These are phyloP conservation scores for Trachelus troglodyta DNA, from an alignment of 2,888 invertebrate genomes.

Conservation along the genomic window DNA sequence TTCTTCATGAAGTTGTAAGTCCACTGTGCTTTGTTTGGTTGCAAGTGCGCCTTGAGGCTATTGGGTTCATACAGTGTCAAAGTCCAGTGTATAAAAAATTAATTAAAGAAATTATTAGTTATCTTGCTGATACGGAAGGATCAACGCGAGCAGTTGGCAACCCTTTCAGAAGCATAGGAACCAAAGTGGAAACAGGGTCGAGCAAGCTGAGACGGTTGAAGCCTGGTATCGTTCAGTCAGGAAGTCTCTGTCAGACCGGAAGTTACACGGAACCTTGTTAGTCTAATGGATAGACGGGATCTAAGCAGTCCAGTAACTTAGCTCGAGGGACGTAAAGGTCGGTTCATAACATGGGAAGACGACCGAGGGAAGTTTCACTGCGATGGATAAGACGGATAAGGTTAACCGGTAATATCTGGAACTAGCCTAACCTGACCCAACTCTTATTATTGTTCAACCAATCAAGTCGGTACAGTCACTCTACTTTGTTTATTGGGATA, in stretches of 20 bases:
- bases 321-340: not conserved
- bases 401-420: not conserved
- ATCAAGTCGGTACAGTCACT: not conserved
- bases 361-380: not conserved
- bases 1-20: not conserved
- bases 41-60: not conserved
- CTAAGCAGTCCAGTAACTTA: conserved; percentile 31
- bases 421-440: not conserved
- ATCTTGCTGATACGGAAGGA: not conserved
- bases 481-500: not conserved
- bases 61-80: not conserved
- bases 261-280: conserved; percentile 40
- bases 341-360: not conserved
- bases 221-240: not conserved
- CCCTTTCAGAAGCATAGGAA: not conserved
- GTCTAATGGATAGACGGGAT: conserved; percentile 38
- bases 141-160: not conserved
- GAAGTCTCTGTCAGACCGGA: conserved; percentile 12
- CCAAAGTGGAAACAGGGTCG: not conserved
- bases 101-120: not conserved
- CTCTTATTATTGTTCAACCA: not conserved
- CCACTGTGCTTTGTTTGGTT: not conserved
- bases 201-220: not conserved
- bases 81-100: not conserved
- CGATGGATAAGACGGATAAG: not conserved